Evolutionary conservation across 2,113 vertebrate species (phyloP).

Genomic region (Lepus americanus): DNA sequence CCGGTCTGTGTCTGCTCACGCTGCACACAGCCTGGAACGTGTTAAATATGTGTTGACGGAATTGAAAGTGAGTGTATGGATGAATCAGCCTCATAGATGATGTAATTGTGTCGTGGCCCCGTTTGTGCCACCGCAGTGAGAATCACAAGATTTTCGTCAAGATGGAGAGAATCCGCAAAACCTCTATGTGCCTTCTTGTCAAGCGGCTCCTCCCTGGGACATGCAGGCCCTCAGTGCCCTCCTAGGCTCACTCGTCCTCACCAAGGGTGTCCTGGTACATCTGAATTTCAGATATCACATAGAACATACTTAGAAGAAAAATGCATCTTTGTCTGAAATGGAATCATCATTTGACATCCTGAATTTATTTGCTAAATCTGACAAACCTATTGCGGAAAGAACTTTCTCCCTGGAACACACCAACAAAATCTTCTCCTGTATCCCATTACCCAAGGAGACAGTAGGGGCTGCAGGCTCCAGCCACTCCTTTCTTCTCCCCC

Average conservation of each 20-base stretch:
- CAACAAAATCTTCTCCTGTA: neutral
- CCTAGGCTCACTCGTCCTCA: neutral
- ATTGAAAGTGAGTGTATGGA: neutral
- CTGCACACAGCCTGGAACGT: neutral
- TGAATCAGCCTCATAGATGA: slow-evolving; percentile 12
- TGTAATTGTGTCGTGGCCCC: neutral
- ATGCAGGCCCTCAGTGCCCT: neutral
- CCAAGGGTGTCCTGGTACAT: neutral
- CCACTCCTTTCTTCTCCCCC: neutral
- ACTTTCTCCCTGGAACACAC: neutral
- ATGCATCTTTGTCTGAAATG: neutral
- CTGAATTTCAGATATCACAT: slow-evolving; percentile 23
- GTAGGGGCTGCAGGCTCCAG: neutral
- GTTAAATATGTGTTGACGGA: slow-evolving; percentile 17
- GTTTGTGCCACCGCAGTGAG: neutral
- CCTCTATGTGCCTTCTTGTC: neutral
- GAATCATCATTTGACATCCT: neutral
- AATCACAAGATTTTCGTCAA: neutral
- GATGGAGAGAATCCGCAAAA: slow-evolving; percentile 3
- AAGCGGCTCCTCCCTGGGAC: neutral
- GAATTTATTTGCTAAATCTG: neutral
- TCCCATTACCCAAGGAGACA: neutral
- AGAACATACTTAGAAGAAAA: neutral
- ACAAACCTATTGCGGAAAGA: neutral
- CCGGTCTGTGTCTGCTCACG: neutral